Conservation (phyloP, 2,797 vertebrate genomes). For the Eutrigla gurnardus region DNA sequence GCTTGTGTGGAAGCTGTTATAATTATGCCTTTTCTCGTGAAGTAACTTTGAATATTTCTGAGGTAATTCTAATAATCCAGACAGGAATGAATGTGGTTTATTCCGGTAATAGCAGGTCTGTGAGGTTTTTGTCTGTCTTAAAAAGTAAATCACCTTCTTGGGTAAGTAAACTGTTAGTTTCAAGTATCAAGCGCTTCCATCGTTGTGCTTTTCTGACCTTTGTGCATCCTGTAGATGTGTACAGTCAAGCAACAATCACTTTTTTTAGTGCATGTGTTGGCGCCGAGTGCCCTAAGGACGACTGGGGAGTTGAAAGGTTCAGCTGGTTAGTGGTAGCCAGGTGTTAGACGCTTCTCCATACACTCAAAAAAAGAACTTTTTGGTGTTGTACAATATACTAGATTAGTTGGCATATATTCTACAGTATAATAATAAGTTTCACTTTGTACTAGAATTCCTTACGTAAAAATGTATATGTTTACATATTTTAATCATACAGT, state of each 20-base stretch:
- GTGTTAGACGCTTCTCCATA: slow-evolving; percentile 75
- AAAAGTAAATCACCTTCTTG: neutral
- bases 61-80: neutral
- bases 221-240: neutral
- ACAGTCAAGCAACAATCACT: neutral
- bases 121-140: neutral
- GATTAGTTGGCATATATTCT: too few relatives aligned
- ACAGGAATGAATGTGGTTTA: neutral
- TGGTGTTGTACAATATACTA: too few relatives aligned
- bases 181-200: neutral
- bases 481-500: too few relatives aligned
- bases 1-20: slow-evolving; percentile 1
- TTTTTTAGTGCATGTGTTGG: neutral
- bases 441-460: too few relatives aligned
- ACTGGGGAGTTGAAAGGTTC: slow-evolving; percentile 72
- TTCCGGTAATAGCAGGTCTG: neutral
- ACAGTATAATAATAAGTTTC: too few relatives aligned
- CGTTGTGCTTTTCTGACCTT: neutral
- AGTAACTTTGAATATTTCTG: slow-evolving; percentile 11
- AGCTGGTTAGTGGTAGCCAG: slow-evolving; percentile 71
- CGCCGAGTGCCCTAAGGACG: slow-evolving; percentile 21
- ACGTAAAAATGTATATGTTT: too few relatives aligned
- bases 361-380: too few relatives aligned
- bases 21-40: neutral
- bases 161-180: neutral